Evolutionary conservation across 2,797 vertebrate species (phyloP).

Genomic region (Mus caroli): DNA sequence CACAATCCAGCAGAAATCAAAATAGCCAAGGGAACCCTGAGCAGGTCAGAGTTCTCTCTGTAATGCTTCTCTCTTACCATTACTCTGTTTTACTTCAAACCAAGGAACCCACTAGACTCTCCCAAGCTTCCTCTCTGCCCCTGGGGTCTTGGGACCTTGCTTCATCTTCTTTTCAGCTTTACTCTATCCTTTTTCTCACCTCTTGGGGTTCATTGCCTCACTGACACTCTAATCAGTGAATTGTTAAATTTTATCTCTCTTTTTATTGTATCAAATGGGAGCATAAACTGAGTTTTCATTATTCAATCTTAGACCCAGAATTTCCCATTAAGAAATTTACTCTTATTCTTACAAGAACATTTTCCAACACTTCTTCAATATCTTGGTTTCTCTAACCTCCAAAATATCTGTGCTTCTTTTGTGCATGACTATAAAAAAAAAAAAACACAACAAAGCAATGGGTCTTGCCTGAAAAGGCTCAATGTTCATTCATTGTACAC

Average conservation of each 20-base stretch:
- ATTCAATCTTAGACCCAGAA: neutral
- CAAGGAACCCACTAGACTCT: neutral
- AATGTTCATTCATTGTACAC: neutral
- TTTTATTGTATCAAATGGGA: neutral
- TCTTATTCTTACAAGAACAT: neutral
- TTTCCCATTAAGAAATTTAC: neutral
- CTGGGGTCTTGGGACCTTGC: neutral
- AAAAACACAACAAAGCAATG: neutral
- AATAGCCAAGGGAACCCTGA: neutral
- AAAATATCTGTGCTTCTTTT: neutral
- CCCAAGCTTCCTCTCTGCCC: fast-evolving
- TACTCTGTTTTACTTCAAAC: neutral
- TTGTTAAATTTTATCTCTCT: neutral
- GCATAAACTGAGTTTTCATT: neutral
- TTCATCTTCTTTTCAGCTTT: too few relatives aligned
- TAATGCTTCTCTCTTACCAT: neutral
- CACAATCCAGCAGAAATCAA: neutral
- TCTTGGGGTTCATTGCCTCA: neutral
- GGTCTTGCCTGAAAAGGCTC: neutral
- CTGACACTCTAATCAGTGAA: neutral
- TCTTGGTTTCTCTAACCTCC: neutral
- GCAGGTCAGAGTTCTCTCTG: neutral
- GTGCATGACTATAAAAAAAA: neutral
- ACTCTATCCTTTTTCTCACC: neutral
- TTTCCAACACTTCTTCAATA: neutral